Evolutionary conservation across 2,888 invertebrate genomes (phyloP), one percentile per base, ranked within the genome.

Genomic region (Rotaria magnacalcarata): DNA sequence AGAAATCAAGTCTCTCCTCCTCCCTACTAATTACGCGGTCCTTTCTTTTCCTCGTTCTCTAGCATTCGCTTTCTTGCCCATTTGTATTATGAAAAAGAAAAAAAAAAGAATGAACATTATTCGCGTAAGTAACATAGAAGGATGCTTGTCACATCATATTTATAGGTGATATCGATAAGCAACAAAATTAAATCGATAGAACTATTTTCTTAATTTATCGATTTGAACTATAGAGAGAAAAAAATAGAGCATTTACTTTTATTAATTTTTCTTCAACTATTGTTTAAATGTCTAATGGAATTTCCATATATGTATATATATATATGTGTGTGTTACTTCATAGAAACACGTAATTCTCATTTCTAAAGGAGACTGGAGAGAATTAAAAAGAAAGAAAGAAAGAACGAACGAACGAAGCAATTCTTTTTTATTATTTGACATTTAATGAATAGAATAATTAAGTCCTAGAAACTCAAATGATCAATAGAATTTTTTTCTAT

Each of bases 51-150:
- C 34, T 67, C 27, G 8, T 67, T 34, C 67, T 60, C 27, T 67
- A 34, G 34, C 19, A 67, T 67, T 67, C 67, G 34, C 67, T 67
- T 67, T 34, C 67, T 67, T 67, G 34, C 67, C 67, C 67, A 67
- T 67, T 67, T 67, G 67, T 67, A 3, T 67, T 34, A 67, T 67
- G 67, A 67, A 34, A 67, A 67, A 67, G 34, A 6, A 34, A 27
- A 10, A 19, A 34, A 67, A 41, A 67, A 67, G 34, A 67, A 67
- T 67, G 67, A 67, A 67, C 67, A 67, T 67, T 67, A 41, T 67
- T 67, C 34, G 16, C 34, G 67, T 67, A 67, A 67, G 67, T 67
- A 67, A 67, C 34, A 34, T 67, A 67, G 34, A 14, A 67, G 24
- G 34, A 67, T 50, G 67, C 34, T 67, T 67, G 67, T 34, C 67